A percentile compares a stretch with the other conserved stretches of the same genome.
Evolutionary conservation across 2,888 invertebrate genomes (phyloP).

Genomic region (Ctenicera cuprea): DNA sequence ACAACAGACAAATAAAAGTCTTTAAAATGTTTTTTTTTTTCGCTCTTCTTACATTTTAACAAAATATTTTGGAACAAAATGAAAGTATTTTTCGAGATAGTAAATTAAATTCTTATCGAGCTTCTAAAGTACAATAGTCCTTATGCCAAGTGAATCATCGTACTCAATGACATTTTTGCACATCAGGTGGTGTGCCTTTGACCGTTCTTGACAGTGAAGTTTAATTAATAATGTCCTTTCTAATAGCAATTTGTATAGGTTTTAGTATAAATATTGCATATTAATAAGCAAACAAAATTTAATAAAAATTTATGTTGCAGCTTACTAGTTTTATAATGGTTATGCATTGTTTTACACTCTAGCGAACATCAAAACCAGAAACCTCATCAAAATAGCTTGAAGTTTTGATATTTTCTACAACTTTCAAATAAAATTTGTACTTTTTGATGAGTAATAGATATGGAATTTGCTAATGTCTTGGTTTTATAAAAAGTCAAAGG

Average conservation of each 20-base stretch:
- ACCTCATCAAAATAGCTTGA: neutral
- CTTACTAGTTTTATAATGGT: too few relatives aligned
- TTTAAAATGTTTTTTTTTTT: too few relatives aligned
- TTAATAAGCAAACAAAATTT: neutral
- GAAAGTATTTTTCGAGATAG: too few relatives aligned
- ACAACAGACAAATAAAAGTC: too few relatives aligned
- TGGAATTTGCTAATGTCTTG: constrained; percentile 2
- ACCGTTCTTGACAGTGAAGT: constrained; percentile 16
- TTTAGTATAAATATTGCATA: neutral
- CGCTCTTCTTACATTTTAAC: too few relatives aligned
- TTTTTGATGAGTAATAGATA: neutral
- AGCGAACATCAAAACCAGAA: too few relatives aligned
- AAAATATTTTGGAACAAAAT: too few relatives aligned
- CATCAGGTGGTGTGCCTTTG: neutral
- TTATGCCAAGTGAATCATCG: neutral
- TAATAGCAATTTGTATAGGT: neutral
- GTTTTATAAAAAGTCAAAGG: constrained; percentile 1
- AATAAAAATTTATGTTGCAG: neutral
- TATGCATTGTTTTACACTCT: too few relatives aligned
- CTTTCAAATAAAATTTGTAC: neutral
- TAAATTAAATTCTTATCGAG: too few relatives aligned
- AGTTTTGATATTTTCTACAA: constrained; percentile 5
- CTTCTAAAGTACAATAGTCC: too few relatives aligned
- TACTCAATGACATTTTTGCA: neutral
- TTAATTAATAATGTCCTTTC: constrained; percentile 11